A percentile compares a stretch with the other conserved stretches of the same genome.
Evolutionary conservation across 2,888 invertebrate genomes (phyloP).

Genomic region (Tiliacea aurago): DNA sequence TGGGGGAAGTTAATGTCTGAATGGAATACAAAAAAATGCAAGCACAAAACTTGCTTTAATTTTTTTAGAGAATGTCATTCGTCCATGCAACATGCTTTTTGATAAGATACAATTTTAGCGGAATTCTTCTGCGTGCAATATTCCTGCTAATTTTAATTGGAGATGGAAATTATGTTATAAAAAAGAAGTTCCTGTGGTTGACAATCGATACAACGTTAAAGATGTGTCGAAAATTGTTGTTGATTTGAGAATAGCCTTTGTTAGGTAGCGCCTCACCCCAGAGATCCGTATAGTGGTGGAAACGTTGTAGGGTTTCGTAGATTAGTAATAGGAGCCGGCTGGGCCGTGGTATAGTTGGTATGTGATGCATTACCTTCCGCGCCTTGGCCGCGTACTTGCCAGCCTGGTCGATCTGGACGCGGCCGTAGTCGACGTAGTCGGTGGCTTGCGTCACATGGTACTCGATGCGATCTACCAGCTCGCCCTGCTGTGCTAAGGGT

Average conservation of each 20-base stretch:
- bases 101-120: conserved; percentile 3
- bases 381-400: conserved; percentile 96
- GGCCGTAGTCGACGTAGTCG: conserved; percentile 95
- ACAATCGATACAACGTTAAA: conserved; percentile 23
- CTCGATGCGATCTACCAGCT: conserved; percentile 98
- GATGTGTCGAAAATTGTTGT: conserved; percentile 28
- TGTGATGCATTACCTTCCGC: conserved; percentile 93
- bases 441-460: conserved; percentile 97
- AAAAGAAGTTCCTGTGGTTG: conserved; percentile 17
- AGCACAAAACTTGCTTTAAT: neutral
- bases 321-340: conserved; percentile 57
- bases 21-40: neutral
- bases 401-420: conserved; percentile 94
- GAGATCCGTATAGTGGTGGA: conserved; percentile 32
- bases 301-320: conserved; percentile 40
- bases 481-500: conserved; percentile 93
- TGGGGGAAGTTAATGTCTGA: neutral
- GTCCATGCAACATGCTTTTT: conserved; percentile 60
- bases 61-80: conserved; percentile 11
- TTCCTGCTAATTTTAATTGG: conserved; percentile 26
- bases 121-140: conserved; percentile 23
- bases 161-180: conserved; percentile 32
- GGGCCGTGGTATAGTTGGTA: conserved; percentile 46
- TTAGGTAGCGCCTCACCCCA: conserved; percentile 58
- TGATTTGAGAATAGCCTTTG: conserved; percentile 38